These are phyloP conservation scores for Enteromius radiatus DNA, from an alignment of 2,797 vertebrate species.

Conservation along the genomic window DNA sequence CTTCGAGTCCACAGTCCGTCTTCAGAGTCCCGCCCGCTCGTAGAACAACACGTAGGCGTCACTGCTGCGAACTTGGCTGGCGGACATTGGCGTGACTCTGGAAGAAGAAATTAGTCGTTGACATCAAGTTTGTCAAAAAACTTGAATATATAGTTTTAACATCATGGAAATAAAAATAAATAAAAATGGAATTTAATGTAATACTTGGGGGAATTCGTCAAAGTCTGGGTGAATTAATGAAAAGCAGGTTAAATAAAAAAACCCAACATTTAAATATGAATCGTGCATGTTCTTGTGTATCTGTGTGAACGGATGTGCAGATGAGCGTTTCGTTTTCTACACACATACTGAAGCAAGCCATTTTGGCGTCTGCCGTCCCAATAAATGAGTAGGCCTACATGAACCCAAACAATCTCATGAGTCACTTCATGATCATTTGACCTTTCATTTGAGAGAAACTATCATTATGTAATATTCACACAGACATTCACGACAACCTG, in stretches of 20 bases:
- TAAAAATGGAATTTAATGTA: background rate
- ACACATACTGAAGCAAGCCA: too few species aligned
- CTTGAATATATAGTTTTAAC: background rate
- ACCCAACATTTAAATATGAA: too few species aligned
- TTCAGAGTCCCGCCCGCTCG: conserved; percentile 90
- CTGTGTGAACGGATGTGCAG: too few species aligned
- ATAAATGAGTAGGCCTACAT: too few species aligned
- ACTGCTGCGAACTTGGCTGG: conserved; percentile 94
- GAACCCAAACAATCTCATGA: too few species aligned
- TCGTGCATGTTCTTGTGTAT: too few species aligned
- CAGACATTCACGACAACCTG: background rate
- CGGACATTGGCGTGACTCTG: conserved; percentile 94
- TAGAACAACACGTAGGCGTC: conserved; percentile 98
- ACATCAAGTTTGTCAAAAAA: background rate
- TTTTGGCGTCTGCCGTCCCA: background rate
- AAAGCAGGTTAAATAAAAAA: background rate
- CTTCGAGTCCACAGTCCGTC: conserved; percentile 47
- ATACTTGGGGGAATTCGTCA: background rate
- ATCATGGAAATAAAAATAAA: too few species aligned
- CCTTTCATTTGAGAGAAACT: too few species aligned
- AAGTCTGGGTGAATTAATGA: too few species aligned
- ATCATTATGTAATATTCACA: background rate
- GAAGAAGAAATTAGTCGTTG: background rate
- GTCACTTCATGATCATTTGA: too few species aligned
- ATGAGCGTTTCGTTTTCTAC: too few species aligned